These are phyloP conservation scores for Ceramica pisi DNA, from an alignment of 2,888 invertebrate genomes.

Conservation along the genomic window DNA sequence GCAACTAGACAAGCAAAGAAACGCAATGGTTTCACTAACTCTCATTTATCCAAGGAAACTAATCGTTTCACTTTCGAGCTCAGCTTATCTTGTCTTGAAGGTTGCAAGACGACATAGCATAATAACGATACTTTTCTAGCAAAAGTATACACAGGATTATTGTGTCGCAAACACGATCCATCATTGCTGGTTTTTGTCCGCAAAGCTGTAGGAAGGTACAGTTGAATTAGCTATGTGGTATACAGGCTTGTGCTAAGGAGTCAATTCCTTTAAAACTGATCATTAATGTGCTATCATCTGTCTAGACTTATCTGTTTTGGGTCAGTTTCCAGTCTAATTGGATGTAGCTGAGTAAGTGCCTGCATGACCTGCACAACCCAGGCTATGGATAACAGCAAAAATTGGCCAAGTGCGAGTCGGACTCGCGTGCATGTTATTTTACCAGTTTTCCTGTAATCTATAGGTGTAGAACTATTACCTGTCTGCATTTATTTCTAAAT, in stretches of 20 bases:
- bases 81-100: constrained; percentile 45
- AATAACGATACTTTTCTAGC: constrained; percentile 44
- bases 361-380: no score
- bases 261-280: not conserved
- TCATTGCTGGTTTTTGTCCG: constrained; percentile 72
- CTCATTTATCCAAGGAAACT: constrained; percentile 27
- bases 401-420: no score
- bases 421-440: no score
- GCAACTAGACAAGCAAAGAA: constrained; percentile 20
- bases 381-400: no score
- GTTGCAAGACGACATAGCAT: constrained; percentile 17
- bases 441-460: no score
- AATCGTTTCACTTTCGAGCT: constrained; percentile 29
- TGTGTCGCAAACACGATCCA: constrained; percentile 67
- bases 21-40: not conserved
- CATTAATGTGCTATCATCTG: not conserved
- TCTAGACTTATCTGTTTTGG: not conserved
- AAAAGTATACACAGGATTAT: constrained; percentile 54
- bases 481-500: no score
- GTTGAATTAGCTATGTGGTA: not conserved
- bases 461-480: no score
- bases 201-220: constrained; percentile 51
- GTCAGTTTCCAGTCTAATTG: not conserved
- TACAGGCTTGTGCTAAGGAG: not conserved
- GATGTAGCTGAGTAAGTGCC: not conserved